Evolutionary conservation across 1,140 invertebrate species (phyloP).

Genomic region (Trichogramma pretiosum): DNA sequence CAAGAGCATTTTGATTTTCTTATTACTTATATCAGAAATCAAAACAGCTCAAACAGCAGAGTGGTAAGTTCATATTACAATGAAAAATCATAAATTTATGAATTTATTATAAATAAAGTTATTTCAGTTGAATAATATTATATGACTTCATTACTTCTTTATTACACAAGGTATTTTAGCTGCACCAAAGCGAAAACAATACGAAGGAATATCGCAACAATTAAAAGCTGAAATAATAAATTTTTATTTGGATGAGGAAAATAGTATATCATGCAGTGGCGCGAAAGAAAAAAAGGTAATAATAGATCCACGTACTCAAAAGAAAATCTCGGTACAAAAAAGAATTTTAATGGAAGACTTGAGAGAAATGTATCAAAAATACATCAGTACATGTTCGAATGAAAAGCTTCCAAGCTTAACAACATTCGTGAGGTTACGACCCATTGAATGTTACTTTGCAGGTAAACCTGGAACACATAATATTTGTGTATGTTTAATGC

Average conservation of each 20-base stretch:
- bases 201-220: neutral
- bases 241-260: neutral
- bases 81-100: no score
- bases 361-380: neutral
- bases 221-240: neutral
- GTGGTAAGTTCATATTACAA: no score
- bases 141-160: no score
- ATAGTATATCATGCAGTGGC: neutral
- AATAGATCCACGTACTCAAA: neutral
- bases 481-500: neutral
- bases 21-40: no score
- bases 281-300: neutral
- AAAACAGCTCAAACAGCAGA: no score
- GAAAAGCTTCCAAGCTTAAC: neutral
- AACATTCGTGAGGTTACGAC: neutral
- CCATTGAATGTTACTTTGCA: neutral
- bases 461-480: neutral
- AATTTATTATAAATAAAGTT: no score
- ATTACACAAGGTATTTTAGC: neutral
- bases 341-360: neutral
- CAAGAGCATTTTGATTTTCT: no score
- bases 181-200: neutral
- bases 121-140: no score
- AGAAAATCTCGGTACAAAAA: neutral
- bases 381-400: no score